Base-by-base conservation (phyloP, 2,113 vertebrate genomes). In the Etheostoma spectabile region DNA sequence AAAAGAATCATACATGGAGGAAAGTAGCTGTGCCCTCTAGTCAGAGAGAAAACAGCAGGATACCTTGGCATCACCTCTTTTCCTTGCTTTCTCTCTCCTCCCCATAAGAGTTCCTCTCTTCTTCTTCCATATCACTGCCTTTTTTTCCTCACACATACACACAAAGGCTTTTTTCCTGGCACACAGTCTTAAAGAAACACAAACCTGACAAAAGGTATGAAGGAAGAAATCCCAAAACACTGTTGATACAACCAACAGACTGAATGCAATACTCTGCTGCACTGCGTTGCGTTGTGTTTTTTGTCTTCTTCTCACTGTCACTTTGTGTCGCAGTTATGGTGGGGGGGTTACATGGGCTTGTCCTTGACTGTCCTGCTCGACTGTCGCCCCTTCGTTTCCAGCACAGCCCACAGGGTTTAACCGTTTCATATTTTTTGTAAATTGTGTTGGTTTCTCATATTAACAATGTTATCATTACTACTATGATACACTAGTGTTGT, bases 41-140 rank as follows among this genome's bases (percentile, higher is more conserved):
- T 74, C 75, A 85, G 52, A 74, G 30, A 66, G 71, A 80, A 80
- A 86, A 62, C 90, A 84, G 87, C 76, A 72, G 86, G 80, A 46
- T 80, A 89, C 74, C 67, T 88, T 90, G 80, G 89, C 77, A 79
- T 79, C 61, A 75, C 80, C 61, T 84, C 66, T 56, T 60, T 83
- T 74, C 57, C 49, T 64, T 65, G 74, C 48, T 72, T 56, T 79
- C 62, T 49, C 61, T 38, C 21, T 71, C 55, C 57, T 74, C 35
- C 79, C 80, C 68, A 35, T 24, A 77, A 80, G 71, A 87, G 67
- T 88, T 82, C 66, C 60, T 77, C 77, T 70, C 63, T 84, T 48
- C 35, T 42, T 80, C 73, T 62, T 77, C 71, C 78, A 70, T 63
- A 63, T 84, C 65, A 52, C 68, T 24, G 4, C 49, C 55, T 48